Conservation (phyloP, 53 echinoderm and acorn worm genomes). For the Glandiceps talaboti region DNA sequence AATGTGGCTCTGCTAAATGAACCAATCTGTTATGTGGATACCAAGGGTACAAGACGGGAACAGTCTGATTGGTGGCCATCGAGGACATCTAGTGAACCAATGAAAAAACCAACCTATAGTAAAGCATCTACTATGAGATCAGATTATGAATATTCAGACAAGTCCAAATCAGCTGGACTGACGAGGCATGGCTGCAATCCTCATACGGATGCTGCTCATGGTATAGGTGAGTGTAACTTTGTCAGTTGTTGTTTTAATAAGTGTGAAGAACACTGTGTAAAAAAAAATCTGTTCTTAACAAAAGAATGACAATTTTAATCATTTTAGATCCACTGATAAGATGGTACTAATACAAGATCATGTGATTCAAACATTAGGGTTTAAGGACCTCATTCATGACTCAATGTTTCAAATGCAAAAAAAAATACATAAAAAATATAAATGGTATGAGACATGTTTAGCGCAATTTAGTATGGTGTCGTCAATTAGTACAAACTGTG, state of each 20-base stretch:
- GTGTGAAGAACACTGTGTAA: no score
- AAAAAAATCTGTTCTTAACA: no score
- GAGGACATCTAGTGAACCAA: constrained; percentile 8
- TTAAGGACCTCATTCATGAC: no score
- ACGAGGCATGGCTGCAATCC: constrained; percentile 84
- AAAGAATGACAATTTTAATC: no score
- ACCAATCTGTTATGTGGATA: constrained; percentile 81
- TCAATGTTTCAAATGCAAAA: no score
- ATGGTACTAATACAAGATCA: no score
- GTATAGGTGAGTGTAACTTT: constrained; percentile 71
- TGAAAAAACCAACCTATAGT: constrained; percentile 35
- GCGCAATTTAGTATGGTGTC: no score
- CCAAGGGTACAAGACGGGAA: constrained; percentile 23
- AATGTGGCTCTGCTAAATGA: constrained; percentile 61
- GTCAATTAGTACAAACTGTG: no score
- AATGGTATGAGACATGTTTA: no score
- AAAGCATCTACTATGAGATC: constrained; percentile 50
- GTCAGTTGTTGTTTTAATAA: no score
- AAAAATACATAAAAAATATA: no score
- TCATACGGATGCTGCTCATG: constrained; percentile 22
- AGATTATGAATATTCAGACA: constrained; percentile 23
- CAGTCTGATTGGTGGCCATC: constrained; percentile 59
- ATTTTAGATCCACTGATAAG: background rate
- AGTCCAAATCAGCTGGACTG: constrained; percentile 10
- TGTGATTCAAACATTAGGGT: no score